A percentile compares a stretch with the other conserved stretches of the same genome.
Evolutionary conservation across 1,140 invertebrate genomes (phyloP).

Genomic region (Luehdorfia chinensis): DNA sequence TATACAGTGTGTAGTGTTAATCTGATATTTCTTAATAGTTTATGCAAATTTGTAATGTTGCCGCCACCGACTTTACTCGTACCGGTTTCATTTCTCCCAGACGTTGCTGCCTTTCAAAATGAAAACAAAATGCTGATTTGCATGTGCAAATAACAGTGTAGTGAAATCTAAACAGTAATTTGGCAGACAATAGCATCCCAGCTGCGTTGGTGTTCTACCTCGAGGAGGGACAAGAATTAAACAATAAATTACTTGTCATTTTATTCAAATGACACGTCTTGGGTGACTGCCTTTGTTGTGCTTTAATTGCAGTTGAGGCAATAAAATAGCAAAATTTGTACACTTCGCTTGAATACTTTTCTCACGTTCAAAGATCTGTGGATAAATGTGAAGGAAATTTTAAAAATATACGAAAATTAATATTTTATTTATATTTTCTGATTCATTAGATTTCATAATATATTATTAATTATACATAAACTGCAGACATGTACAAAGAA

Average conservation of each 20-base stretch:
- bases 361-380: not conserved
- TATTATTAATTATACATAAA: too few species aligned
- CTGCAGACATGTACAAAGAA: too few species aligned
- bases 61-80: constrained; percentile 15
- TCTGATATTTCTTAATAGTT: constrained; percentile 62
- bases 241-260: constrained; percentile 58
- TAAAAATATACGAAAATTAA: constrained; percentile 4
- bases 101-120: constrained; percentile 34
- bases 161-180: constrained; percentile 72
- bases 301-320: constrained; percentile 20
- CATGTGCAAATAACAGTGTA: constrained; percentile 70
- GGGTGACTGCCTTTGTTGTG: constrained; percentile 26
- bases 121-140: constrained; percentile 72
- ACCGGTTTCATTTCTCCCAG: constrained; percentile 31
- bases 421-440: not conserved
- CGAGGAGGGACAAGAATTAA: constrained; percentile 49
- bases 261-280: constrained; percentile 30
- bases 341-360: too few species aligned
- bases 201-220: constrained; percentile 45
- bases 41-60: constrained; percentile 56
- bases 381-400: too few species aligned
- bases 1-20: too few species aligned
- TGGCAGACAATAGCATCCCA: constrained; percentile 59
- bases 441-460: constrained; percentile 3
- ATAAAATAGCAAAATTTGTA: constrained; percentile 13